Percentiles rank a stretch among this genome's conserved stretches.
phyloP scores from a whole-genome alignment of 2,113 vertebrate species.

The Nothobranchius furzeri region DNA sequence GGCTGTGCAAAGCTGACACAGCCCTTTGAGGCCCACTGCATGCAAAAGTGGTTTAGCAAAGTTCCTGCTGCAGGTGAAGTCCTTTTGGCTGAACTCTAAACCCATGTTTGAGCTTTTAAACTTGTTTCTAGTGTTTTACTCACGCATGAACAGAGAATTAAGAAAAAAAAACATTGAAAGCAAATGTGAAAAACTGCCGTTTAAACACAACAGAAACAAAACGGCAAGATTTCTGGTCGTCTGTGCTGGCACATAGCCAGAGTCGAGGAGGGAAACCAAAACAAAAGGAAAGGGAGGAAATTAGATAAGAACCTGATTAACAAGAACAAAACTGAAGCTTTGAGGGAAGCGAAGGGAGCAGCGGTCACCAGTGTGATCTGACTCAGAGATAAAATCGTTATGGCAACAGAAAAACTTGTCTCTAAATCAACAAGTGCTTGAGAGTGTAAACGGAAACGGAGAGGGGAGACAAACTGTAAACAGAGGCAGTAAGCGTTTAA shows the following conservation, averaged over 20 bases:
- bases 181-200: too few relatives aligned
- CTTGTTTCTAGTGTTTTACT: too few relatives aligned
- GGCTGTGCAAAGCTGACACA: too few relatives aligned
- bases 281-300: neutral
- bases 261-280: neutral
- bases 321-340: conserved; percentile 28
- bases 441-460: neutral
- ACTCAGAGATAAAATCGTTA: neutral
- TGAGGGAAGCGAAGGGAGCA: neutral
- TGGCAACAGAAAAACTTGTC: neutral
- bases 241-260: conserved; percentile 22
- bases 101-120: too few relatives aligned
- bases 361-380: conserved; percentile 21
- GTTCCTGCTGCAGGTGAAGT: too few relatives aligned
- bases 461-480: neutral
- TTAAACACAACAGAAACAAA: neutral
- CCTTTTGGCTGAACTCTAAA: too few relatives aligned
- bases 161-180: too few relatives aligned
- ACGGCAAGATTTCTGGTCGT: neutral
- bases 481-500: neutral
- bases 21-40: too few relatives aligned
- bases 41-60: too few relatives aligned
- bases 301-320: conserved; percentile 5
- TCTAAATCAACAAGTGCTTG: neutral
- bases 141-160: too few relatives aligned